Evolutionary conservation across 1,140 invertebrate genomes (phyloP).

Genomic region (Drosophila kanapiae): DNA sequence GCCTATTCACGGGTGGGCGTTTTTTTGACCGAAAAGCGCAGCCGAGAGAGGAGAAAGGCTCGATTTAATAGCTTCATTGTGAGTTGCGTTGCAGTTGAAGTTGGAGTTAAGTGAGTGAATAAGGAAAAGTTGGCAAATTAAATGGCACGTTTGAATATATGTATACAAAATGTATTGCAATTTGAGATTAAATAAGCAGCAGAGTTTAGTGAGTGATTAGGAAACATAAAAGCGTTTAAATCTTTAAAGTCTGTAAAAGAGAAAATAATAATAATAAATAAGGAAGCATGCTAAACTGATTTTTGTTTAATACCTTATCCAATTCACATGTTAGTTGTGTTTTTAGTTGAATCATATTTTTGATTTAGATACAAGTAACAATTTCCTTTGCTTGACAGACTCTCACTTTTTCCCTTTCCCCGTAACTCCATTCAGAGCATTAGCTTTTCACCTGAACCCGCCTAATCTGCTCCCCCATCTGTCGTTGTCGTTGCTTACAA

Average conservation of each 20-base stretch:
- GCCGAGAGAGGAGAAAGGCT: conserved; percentile 33
- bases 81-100: conserved; percentile 11
- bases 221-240: background rate
- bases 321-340: too few relatives aligned
- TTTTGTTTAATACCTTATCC: background rate
- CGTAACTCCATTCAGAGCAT: conserved; percentile 14
- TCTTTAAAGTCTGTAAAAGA: background rate
- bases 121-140: conserved; percentile 42
- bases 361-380: background rate
- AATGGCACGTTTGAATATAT: conserved; percentile 26
- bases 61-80: conserved; percentile 46
- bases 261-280: too few relatives aligned
- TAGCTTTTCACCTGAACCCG: conserved; percentile 23
- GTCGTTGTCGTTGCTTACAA: conserved; percentile 23
- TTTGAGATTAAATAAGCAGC: conserved; percentile 25
- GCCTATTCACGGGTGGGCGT: conserved; percentile 43
- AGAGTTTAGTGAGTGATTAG: conserved; percentile 13
- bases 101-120: conserved; percentile 17
- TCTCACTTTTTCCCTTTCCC: conserved; percentile 15
- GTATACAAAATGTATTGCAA: conserved; percentile 26
- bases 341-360: background rate
- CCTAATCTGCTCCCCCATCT: conserved; percentile 37
- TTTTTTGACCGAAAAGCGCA: conserved; percentile 35
- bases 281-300: background rate
- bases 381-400: background rate